Evolutionary conservation across 2,797 vertebrate species (phyloP), one percentile per base, ranked within the genome.

Genomic region (Sebastes umbrosus): DNA sequence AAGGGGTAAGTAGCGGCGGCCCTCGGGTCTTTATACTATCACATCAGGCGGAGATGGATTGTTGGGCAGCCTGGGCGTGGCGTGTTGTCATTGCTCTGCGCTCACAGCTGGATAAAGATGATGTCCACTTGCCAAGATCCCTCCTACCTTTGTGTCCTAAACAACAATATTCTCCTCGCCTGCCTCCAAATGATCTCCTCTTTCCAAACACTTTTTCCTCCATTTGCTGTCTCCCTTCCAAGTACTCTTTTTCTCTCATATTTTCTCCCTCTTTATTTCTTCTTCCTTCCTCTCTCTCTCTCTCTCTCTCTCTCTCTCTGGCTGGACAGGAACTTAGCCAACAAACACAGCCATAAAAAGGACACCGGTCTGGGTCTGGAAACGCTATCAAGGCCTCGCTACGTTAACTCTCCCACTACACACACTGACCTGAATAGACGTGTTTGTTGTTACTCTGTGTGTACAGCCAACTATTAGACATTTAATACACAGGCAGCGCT

Each of bases 281-380:
- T 73, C 79, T 82, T 58, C 69, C 87, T 84, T 63, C 77, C 59
- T 27, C 68, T 73, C 75, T 54, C 75, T 72, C 71, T 72, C 87
- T 77, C 52, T 22, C 75, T 54, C 75, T 72, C 71, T 72, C 50
- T 55, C 80, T 39, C 72, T 82, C 88, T 78, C 54, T 22, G 73
- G 77, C 85, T 83, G 79, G 66, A 88, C 88, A 90, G 92, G 93
- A 95, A 86, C 69, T 29, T 62, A 64, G 93, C 95, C 95, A 96
- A 94, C 86, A 94, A 95, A 94, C 93, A 94, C 93, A 95, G 90
- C 90, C 87, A 86, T 95, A 93, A 95, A 95, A 96, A 94, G 90
- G 93, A 94, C 93, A 93, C 86, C 39, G 68, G 87, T 92, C 87
- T 87, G 70, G 72, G 88, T 90, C 95, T 96, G 95, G 94, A 95